Conservation (phyloP, 2,888 invertebrate species). For the Girardia tigrina region DNA sequence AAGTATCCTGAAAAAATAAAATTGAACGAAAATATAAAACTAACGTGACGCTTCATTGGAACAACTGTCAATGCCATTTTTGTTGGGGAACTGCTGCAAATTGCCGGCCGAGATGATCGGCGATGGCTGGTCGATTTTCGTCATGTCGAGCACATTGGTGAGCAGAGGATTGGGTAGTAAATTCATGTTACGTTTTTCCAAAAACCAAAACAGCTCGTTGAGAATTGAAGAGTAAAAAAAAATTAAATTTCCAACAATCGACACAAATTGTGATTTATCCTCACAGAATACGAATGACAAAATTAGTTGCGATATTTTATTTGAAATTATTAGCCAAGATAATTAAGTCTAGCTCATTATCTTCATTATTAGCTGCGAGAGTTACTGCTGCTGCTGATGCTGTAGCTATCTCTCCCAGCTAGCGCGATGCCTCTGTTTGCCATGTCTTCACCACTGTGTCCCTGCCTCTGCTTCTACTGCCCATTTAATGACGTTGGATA, state of each 20-base stretch:
- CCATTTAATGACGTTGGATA: slow-evolving; percentile 16
- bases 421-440: slow-evolving; percentile 10
- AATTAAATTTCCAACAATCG: slow-evolving; percentile 23
- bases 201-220: background rate
- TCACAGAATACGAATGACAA: slow-evolving; percentile 23
- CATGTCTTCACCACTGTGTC: slow-evolving; percentile 11
- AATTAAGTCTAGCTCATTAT: slow-evolving; percentile 23
- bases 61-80: background rate
- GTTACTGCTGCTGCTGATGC: slow-evolving; percentile 23
- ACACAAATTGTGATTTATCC: slow-evolving; percentile 23
- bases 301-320: slow-evolving; percentile 23
- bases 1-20: too few species aligned
- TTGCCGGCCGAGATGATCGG: background rate
- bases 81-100: background rate
- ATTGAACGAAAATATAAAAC: too few species aligned
- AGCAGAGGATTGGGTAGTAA: background rate
- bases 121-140: background rate
- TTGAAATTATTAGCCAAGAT: slow-evolving; percentile 23
- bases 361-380: slow-evolving; percentile 23
- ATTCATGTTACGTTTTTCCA: background rate
- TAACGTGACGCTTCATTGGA: background rate
- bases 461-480: background rate
- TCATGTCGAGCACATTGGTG: background rate
- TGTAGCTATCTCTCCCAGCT: slow-evolving; percentile 20
- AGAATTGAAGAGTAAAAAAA: background rate